These are phyloP conservation scores for Philhelius pedissequus DNA, from an alignment of 2,888 invertebrate species.

Conservation along the genomic window DNA sequence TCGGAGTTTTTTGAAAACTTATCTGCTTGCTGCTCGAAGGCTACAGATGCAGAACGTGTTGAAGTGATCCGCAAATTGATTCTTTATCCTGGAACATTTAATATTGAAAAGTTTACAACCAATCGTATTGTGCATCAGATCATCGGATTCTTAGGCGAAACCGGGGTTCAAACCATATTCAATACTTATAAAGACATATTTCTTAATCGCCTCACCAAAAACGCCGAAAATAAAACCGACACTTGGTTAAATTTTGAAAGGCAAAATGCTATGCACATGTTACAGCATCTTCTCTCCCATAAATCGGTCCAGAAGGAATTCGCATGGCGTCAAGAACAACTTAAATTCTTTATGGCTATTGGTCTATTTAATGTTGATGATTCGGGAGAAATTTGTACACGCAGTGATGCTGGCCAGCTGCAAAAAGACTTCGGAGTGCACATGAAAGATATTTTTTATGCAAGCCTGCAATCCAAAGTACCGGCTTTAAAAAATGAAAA, in stretches of 20 bases:
- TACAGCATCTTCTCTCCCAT: constrained; percentile 79
- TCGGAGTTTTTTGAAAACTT: constrained; percentile 78
- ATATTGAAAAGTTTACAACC: constrained; percentile 86
- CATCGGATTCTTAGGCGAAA: constrained; percentile 81
- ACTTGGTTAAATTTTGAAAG: constrained; percentile 85
- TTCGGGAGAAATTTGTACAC: constrained; percentile 71
- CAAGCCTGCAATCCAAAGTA: constrained; percentile 85
- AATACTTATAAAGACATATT: constrained; percentile 83
- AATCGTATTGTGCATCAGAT: constrained; percentile 84
- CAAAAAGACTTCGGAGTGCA: constrained; percentile 81
- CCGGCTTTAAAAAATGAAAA: constrained; percentile 83
- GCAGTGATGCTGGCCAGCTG: constrained; percentile 77
- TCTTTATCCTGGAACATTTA: constrained; percentile 85
- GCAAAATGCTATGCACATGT: constrained; percentile 82
- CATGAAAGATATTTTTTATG: constrained; percentile 85
- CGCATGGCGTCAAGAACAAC: constrained; percentile 84
- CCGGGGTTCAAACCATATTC: constrained; percentile 83
- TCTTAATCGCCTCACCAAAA: constrained; percentile 80
- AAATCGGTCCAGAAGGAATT: constrained; percentile 74
- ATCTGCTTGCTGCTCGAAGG: constrained; percentile 80
- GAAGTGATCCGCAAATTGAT: constrained; percentile 83
- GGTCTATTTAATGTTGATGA: constrained; percentile 83
- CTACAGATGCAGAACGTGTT: constrained; percentile 81
- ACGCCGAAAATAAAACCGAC: constrained; percentile 75
- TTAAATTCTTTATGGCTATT: constrained; percentile 83